Percentiles rank a stretch among this genome's conserved stretches.
These are phyloP conservation scores for Scaptomyza graminum DNA, from an alignment of 1,140 invertebrate genomes.

Conservation along the genomic window DNA sequence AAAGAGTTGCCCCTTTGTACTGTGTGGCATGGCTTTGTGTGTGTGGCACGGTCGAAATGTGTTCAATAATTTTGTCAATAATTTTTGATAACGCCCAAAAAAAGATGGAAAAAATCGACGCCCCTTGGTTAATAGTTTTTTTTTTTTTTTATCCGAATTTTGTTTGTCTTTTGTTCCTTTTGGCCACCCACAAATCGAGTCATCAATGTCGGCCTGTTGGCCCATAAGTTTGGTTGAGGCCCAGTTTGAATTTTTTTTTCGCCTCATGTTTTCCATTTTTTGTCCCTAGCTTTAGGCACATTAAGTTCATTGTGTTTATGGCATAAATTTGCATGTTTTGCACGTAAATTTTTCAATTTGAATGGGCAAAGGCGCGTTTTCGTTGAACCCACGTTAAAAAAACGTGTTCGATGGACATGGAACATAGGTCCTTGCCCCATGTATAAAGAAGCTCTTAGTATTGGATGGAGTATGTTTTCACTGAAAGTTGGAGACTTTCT, in stretches of 20 bases:
- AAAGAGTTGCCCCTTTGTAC: constrained; percentile 18
- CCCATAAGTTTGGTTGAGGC: constrained; percentile 62
- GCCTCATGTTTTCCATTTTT: constrained; percentile 1
- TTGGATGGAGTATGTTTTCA: neutral
- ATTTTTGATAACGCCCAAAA: constrained; percentile 56
- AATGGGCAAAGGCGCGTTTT: constrained; percentile 64
- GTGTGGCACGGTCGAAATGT: constrained; percentile 68
- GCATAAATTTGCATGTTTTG: constrained; percentile 81
- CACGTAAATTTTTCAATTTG: constrained; percentile 82
- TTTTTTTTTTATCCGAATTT: constrained; percentile 6
- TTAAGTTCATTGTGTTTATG: constrained; percentile 82
- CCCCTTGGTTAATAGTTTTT: constrained; percentile 9
- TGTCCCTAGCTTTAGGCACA: constrained; percentile 52
- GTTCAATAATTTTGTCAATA: constrained; percentile 82
- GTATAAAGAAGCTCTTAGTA: neutral
- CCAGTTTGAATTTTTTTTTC: constrained; percentile 17
- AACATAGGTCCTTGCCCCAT: constrained; percentile 9
- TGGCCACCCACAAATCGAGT: constrained; percentile 73
- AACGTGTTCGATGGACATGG: no score
- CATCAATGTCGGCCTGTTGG: constrained; percentile 70
- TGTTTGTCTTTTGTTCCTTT: constrained; percentile 38
- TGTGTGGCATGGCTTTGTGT: constrained; percentile 53
- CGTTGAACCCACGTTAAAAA: constrained; percentile 11
- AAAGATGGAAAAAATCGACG: constrained; percentile 32
- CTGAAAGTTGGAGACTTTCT: no score